Evolutionary conservation across 1,140 invertebrate species (phyloP).

Genomic region (Drosophila athabasca): DNA sequence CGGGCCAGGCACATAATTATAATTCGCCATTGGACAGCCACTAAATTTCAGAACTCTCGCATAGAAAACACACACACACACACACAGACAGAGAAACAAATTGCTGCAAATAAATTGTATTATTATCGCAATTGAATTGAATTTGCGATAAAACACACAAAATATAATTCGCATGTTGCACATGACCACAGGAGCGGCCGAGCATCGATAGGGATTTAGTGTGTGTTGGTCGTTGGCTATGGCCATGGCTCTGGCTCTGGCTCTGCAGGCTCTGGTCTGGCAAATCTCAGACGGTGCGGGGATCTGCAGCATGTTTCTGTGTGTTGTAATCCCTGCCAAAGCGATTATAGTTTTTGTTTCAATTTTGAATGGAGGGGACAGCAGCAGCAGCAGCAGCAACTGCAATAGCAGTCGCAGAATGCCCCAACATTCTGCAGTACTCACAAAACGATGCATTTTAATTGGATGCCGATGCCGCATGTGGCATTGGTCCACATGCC

Average conservation of each 20-base stretch:
- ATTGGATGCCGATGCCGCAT: constrained; percentile 51
- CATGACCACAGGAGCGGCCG: constrained; percentile 48
- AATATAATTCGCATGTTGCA: constrained; percentile 64
- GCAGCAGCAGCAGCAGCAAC: neutral
- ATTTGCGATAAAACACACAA: constrained; percentile 59
- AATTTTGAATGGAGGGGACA: constrained; percentile 44
- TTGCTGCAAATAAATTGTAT: constrained; percentile 68
- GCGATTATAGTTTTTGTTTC: constrained; percentile 69
- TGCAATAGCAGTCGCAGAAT: too few relatives aligned
- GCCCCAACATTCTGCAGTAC: constrained; percentile 31
- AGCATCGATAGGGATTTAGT: constrained; percentile 25
- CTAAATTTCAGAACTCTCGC: constrained; percentile 57
- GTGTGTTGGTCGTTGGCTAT: neutral
- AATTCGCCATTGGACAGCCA: constrained; percentile 52
- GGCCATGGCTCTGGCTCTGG: too few relatives aligned
- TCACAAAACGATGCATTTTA: constrained; percentile 63
- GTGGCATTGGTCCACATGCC: constrained; percentile 3
- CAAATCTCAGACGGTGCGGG: neutral
- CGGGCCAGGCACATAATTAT: constrained; percentile 60
- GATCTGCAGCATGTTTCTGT: constrained; percentile 40
- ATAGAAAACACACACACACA: neutral
- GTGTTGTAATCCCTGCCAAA: constrained; percentile 63
- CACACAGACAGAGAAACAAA: constrained; percentile 36
- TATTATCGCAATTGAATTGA: constrained; percentile 75
- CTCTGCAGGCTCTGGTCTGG: neutral